phyloP scores from a whole-genome alignment of 2,888 invertebrate genomes.

The Chirona hameri region DNA sequence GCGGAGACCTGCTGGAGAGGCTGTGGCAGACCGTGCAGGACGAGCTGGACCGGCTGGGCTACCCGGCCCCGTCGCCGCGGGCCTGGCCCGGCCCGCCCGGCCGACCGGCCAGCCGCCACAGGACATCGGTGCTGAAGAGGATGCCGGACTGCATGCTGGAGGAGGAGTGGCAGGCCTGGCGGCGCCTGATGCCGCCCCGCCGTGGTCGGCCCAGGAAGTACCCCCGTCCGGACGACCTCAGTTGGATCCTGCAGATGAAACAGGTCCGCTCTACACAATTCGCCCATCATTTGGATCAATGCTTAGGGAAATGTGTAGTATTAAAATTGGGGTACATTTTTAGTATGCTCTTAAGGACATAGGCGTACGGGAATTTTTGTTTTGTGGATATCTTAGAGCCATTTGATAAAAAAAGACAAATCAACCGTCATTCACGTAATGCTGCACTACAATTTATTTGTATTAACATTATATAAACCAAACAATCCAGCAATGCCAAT shows the following conservation, averaged over 20 bases:
- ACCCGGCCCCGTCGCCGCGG: neutral
- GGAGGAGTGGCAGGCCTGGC: neutral
- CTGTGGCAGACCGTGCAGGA: neutral
- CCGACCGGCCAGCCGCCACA: neutral
- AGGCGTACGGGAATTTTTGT: no score
- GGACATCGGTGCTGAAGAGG: neutral
- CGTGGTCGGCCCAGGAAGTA: conserved; percentile 1
- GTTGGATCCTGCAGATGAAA: neutral
- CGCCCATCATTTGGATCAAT: no score
- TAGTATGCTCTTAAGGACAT: no score
- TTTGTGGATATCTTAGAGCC: no score
- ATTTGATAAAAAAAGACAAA: no score
- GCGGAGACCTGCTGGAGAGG: neutral
- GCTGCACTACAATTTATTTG: no score
- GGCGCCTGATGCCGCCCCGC: neutral
- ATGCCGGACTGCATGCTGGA: neutral
- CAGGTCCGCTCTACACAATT: neutral
- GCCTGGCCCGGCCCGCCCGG: neutral
- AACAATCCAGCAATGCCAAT: no score
- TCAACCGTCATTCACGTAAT: no score
- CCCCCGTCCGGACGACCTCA: neutral
- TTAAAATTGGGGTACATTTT: no score
- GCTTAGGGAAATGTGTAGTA: no score
- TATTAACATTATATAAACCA: no score
- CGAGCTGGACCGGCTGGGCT: neutral